Conservation (phyloP, 2,888 invertebrate genomes). For the Portevinia maculata region DNA sequence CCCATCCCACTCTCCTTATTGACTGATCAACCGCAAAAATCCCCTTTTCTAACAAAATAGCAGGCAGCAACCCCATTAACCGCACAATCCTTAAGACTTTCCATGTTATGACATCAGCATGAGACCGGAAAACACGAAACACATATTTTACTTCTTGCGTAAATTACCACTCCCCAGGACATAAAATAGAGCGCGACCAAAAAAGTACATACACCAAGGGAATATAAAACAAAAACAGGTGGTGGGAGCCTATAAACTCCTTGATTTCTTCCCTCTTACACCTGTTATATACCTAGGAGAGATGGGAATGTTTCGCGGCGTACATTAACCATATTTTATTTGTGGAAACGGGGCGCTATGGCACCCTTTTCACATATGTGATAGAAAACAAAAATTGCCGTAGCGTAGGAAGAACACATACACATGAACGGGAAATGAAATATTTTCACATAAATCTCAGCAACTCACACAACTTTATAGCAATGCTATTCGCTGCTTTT, state of each 20-base stretch:
- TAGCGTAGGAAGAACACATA: background rate
- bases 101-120: conserved; percentile 48
- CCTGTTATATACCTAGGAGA: background rate
- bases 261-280: conserved; percentile 19
- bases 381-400: conserved; percentile 4
- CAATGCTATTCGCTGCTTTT: conserved; percentile 16
- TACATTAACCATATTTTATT: conserved; percentile 48
- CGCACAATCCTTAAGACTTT: conserved; percentile 15
- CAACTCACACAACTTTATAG: too few relatives aligned
- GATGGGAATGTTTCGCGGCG: conserved; percentile 28
- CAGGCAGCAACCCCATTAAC: conserved; percentile 13
- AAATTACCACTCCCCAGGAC: conserved; percentile 58
- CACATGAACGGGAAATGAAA: conserved; percentile 27
- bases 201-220: conserved; percentile 22
- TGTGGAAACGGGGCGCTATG: background rate
- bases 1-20: conserved; percentile 30
- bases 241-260: conserved; percentile 49
- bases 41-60: too few relatives aligned
- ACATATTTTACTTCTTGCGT: conserved; percentile 49
- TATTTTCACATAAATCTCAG: conserved; percentile 40
- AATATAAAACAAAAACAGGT: conserved; percentile 10
- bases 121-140: conserved; percentile 37
- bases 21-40: conserved; percentile 58
- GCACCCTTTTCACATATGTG: conserved; percentile 35
- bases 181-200: conserved; percentile 46